A percentile compares a stretch with the other conserved stretches of the same genome.
phyloP scores from a whole-genome alignment of 2,113 vertebrate species.

The Pelmatolapia mariae region DNA sequence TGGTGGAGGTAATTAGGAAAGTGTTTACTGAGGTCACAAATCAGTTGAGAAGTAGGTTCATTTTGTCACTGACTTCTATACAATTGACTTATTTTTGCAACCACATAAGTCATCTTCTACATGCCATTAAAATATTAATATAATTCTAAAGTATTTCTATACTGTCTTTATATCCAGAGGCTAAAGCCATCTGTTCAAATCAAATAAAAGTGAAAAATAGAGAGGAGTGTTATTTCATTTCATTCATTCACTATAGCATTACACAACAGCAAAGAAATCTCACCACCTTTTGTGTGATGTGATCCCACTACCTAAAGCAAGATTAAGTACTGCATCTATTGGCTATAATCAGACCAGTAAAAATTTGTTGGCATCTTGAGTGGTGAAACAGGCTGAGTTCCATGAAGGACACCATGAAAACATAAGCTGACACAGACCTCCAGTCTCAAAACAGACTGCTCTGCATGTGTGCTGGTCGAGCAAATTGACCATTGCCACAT shows the following conservation, averaged over 20 bases:
- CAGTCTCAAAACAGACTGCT: not conserved
- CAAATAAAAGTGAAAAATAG: not conserved
- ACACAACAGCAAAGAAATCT: not conserved
- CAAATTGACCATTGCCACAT: slow-evolving; percentile 7
- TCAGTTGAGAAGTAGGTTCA: not conserved
- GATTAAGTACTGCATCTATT: not conserved
- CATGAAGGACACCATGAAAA: not conserved
- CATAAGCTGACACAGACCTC: not conserved
- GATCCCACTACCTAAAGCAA: not conserved
- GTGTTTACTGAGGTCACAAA: not conserved
- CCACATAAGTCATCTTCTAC: not conserved
- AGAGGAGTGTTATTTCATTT: not conserved
- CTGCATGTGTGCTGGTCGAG: not conserved
- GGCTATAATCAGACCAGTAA: not conserved
- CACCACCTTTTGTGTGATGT: not conserved
- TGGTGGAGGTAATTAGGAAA: not conserved
- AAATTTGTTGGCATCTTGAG: not conserved
- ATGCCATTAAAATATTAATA: not conserved
- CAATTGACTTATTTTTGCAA: not conserved
- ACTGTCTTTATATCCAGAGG: not conserved
- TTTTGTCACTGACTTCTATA: not conserved
- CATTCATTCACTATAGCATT: not conserved
- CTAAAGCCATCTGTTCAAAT: not conserved
- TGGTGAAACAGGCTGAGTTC: not conserved
- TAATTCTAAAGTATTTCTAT: not conserved